These are phyloP conservation scores for Struthio camelus DNA, from an alignment of 2,113 vertebrate genomes.

Conservation along the genomic window DNA sequence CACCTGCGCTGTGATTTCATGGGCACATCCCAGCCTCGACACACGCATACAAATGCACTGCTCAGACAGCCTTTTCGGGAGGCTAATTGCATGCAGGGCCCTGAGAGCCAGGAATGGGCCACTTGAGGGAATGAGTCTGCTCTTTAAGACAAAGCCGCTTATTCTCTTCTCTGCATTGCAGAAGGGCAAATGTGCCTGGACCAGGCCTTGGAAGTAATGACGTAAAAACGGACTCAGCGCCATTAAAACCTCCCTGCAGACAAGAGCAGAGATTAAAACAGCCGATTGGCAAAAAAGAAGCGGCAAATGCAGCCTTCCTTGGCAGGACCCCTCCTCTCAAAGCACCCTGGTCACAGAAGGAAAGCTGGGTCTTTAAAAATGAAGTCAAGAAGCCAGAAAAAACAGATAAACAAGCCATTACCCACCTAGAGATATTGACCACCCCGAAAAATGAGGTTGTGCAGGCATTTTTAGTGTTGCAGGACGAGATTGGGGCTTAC, in stretches of 20 bases:
- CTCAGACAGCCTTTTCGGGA: neutral
- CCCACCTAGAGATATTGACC: neutral
- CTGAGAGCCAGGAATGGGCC: neutral
- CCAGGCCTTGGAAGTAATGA: slow-evolving; percentile 2
- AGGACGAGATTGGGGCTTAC: neutral
- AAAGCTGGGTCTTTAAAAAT: neutral
- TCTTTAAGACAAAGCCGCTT: neutral
- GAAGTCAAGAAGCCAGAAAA: neutral
- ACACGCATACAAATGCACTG: neutral
- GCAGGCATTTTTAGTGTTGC: neutral
- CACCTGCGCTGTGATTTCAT: neutral
- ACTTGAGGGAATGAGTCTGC: neutral
- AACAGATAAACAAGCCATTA: neutral
- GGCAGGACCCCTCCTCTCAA: neutral
- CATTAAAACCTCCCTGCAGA: neutral
- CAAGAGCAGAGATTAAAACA: neutral
- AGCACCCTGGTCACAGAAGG: neutral
- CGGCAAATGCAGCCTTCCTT: neutral
- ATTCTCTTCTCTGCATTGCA: neutral
- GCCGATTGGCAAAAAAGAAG: accelerated
- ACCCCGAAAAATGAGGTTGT: neutral
- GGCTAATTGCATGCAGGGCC: neutral
- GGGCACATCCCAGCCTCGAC: neutral
- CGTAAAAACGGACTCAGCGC: neutral
- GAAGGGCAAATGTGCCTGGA: neutral